Conservation (phyloP, 1,140 invertebrate genomes). For the Euglossa dilemma region DNA sequence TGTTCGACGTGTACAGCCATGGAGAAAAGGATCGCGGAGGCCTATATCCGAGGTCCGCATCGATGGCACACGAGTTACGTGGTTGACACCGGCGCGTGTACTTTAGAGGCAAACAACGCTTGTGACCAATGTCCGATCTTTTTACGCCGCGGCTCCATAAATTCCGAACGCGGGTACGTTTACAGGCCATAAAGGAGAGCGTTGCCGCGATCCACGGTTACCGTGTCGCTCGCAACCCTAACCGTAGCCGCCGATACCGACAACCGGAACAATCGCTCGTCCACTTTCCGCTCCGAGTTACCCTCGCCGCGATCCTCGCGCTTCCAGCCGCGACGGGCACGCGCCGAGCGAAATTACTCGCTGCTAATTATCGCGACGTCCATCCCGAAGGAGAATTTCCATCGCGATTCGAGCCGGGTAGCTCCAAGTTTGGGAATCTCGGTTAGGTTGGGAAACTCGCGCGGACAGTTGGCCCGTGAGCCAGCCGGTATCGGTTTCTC, state of each 20-base stretch:
- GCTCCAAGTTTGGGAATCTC: constrained; percentile 34
- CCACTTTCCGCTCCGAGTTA: too few relatives aligned
- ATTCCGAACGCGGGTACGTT: not conserved
- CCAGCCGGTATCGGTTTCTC: constrained; percentile 43
- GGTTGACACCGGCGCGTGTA: constrained; percentile 38
- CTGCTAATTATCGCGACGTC: not conserved
- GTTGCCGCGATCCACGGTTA: not conserved
- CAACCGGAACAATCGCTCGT: too few relatives aligned
- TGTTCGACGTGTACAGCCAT: constrained; percentile 10
- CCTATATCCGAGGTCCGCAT: constrained; percentile 43
- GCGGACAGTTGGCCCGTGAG: constrained; percentile 37
- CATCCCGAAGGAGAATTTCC: constrained; percentile 11
- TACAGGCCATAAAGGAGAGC: not conserved
- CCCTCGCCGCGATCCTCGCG: too few relatives aligned
- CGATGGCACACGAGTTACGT: constrained; percentile 41
- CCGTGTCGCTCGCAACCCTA: not conserved
- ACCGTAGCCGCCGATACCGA: not conserved
- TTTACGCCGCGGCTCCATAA: constrained; percentile 8
- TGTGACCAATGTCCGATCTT: constrained; percentile 46
- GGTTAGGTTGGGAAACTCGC: constrained; percentile 26
- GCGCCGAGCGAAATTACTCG: not conserved
- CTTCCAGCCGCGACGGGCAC: too few relatives aligned
- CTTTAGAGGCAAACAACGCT: constrained; percentile 45
- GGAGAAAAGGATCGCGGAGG: constrained; percentile 36
- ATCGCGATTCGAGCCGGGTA: not conserved